A percentile compares a stretch with the other conserved stretches of the same genome.
Evolutionary conservation across 2,888 invertebrate species (phyloP).

Genomic region (Eupithecia subumbrata): DNA sequence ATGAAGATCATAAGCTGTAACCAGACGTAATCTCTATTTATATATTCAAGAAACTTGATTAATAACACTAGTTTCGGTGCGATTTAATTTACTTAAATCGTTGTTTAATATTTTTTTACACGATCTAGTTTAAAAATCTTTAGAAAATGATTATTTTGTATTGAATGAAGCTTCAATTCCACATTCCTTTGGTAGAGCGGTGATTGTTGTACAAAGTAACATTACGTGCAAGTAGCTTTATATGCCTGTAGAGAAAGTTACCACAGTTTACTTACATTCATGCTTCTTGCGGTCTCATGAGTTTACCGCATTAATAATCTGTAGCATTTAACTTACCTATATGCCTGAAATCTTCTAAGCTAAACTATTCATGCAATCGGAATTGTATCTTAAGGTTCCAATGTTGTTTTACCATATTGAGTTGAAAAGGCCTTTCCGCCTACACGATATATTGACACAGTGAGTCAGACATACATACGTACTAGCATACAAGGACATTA

Average conservation of each 20-base stretch:
- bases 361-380: slow-evolving; percentile 16
- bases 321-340: neutral
- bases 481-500: slow-evolving; percentile 73
- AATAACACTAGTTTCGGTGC: slow-evolving; percentile 34
- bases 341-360: neutral
- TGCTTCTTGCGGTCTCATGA: slow-evolving; percentile 42
- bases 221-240: slow-evolving; percentile 46
- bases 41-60: slow-evolving; percentile 49
- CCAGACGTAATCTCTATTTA: slow-evolving; percentile 58
- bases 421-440: slow-evolving; percentile 73
- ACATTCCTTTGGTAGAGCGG: slow-evolving; percentile 43
- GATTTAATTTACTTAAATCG: slow-evolving; percentile 20
- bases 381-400: slow-evolving; percentile 44
- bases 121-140: neutral
- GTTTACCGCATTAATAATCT: slow-evolving; percentile 30
- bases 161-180: slow-evolving; percentile 39
- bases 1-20: slow-evolving; percentile 11
- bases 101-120: slow-evolving; percentile 23
- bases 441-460: slow-evolving; percentile 74
- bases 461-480: slow-evolving; percentile 66
- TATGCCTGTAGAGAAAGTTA: slow-evolving; percentile 65
- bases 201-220: slow-evolving; percentile 58
- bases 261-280: slow-evolving; percentile 48
- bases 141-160: neutral
- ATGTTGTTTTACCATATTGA: slow-evolving; percentile 57